phyloP scores from a whole-genome alignment of 35 echinoderm and acorn worm species.

The Heliocidaris erythrogramma region DNA sequence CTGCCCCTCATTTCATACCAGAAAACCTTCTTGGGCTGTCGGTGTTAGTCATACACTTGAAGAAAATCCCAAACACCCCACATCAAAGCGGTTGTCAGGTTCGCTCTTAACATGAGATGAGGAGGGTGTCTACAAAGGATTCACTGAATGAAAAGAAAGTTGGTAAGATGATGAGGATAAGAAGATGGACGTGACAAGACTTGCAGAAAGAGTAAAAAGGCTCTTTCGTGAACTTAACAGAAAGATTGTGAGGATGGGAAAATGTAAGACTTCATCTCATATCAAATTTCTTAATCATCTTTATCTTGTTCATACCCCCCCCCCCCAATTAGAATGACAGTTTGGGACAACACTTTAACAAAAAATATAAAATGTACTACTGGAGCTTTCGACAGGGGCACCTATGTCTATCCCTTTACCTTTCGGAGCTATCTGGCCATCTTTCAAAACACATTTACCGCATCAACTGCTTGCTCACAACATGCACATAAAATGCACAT shows the following conservation, averaged over 20 bases:
- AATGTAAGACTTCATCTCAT: not conserved
- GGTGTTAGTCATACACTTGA: conserved; percentile 43
- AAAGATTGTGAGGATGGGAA: not conserved
- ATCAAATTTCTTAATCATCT: not conserved
- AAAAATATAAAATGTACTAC: not conserved
- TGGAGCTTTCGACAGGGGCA: not conserved
- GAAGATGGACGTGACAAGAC: not conserved
- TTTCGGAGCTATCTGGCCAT: not conserved
- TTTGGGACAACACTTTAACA: not conserved
- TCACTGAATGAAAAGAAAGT: not conserved
- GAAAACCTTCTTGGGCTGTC: not conserved
- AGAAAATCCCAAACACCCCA: conserved; percentile 5
- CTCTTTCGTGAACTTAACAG: not conserved
- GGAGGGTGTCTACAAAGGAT: not conserved
- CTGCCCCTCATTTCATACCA: not conserved
- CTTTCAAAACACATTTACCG: not conserved
- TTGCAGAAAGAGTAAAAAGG: not conserved
- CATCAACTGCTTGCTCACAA: not conserved
- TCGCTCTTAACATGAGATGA: not conserved
- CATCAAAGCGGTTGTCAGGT: not conserved
- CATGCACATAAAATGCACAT: not conserved
- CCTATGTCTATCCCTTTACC: not conserved
- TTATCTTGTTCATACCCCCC: not conserved
- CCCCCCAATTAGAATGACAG: not conserved
- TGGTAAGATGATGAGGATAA: not conserved